A percentile compares a stretch with the other conserved stretches of the same genome.
Evolutionary conservation across 2,888 invertebrate genomes (phyloP).

Genomic region (Mythimna impura): DNA sequence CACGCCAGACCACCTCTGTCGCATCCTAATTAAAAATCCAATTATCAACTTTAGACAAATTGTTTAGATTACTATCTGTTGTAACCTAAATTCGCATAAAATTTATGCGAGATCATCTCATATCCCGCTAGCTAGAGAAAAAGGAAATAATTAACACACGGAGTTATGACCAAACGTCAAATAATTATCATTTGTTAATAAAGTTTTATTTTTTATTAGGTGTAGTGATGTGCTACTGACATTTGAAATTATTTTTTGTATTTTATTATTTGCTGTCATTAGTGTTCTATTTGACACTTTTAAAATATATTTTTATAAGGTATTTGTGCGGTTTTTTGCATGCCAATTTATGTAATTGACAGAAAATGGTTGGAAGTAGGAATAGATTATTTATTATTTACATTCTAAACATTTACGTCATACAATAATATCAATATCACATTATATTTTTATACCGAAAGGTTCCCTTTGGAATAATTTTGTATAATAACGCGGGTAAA

Average conservation of each 20-base stretch:
- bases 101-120: constrained; percentile 50
- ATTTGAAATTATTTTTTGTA: constrained; percentile 5
- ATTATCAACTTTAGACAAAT: constrained; percentile 68
- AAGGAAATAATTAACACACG: constrained; percentile 55
- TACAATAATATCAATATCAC: no score
- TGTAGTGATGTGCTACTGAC: constrained; percentile 32
- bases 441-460: no score
- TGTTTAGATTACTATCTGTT: constrained; percentile 62
- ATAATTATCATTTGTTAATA: constrained; percentile 46
- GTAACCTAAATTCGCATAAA: constrained; percentile 60
- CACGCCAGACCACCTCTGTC: constrained; percentile 33
- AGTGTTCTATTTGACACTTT: constrained; percentile 10
- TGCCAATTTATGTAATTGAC: neutral
- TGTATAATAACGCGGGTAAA: neutral
- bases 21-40: constrained; percentile 50
- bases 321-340: neutral
- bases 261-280: constrained; percentile 8
- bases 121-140: constrained; percentile 38
- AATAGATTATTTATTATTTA: neutral
- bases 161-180: constrained; percentile 45
- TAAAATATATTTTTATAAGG: neutral
- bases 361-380: neutral
- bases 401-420: no score
- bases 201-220: constrained; percentile 18
- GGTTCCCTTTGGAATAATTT: no score